Evolutionary conservation across 2,113 vertebrate genomes (phyloP), one percentile per base, ranked within the genome.

Genomic region (Myrmecobius fasciatus): DNA sequence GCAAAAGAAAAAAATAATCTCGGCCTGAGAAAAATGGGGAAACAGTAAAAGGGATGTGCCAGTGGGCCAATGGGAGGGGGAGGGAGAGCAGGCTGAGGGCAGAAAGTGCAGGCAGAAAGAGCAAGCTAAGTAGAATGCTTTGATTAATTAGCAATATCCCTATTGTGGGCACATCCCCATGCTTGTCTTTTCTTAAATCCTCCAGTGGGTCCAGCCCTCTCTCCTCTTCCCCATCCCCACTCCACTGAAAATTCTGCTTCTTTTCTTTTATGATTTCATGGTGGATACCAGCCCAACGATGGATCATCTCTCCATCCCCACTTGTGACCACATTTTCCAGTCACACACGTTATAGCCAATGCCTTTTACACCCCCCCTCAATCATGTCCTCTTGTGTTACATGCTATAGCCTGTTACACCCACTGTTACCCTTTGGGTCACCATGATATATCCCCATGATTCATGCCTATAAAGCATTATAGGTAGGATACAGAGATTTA

Each of bases 21-120:
- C n/a, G 43, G 67, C 2, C n/a, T 92, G 36, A 92, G 47, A 90
- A 92, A 92, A 60, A 60, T 52, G 89, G 96, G 88, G 96, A 96
- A 96, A 51, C 56, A 75, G 31, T n/a, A 75, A 51, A 51, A 2
- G 56, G 56, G 54, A 53, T 92, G 95, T 91, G 92, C 25, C 89
- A 92, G 95, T 56, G 67, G n/a, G 67, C 17, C n/a, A 24, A 83
- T 83, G 67, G 67, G 67, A 43, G 5, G n/a, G 0, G 1, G n/a
- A 24, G 6, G 67, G 67, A 83, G 67, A 83, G n/a, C 22, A 43
- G 67, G n/a, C 67, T 43, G 67, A 83, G 2, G 43, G 20, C 67
- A 24, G 20, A n/a, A 83, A 83, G n/a, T 43, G 43, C 67, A 83
- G 17, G n/a, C 67, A 17, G 36, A 14, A n/a, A 31, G 60, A 14